Conservation (phyloP, 2,797 vertebrate species). For the Podarcis siculus region DNA sequence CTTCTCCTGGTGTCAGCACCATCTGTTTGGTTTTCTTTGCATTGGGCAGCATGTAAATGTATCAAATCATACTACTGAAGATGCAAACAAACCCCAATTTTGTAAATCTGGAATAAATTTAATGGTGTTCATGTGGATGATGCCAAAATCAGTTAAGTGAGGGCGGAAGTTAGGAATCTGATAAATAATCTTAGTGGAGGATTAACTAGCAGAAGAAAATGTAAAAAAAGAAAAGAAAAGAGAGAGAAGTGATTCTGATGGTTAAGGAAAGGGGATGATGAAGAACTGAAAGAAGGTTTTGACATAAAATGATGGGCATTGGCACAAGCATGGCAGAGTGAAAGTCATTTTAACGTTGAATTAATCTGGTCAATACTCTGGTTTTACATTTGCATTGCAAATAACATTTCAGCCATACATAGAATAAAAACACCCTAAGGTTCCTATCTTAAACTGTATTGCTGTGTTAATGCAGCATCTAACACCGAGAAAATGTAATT, state of each 20-base stretch:
- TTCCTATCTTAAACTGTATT: background rate
- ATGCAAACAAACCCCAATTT: background rate
- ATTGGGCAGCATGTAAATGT: background rate
- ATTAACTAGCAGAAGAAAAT: background rate
- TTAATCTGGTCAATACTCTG: background rate
- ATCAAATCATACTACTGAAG: background rate
- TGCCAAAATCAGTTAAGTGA: background rate
- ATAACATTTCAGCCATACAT: background rate
- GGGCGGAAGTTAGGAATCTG: background rate
- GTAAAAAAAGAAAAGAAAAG: background rate
- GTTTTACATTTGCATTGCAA: background rate
- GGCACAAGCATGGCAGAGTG: too few species aligned
- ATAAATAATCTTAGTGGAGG: background rate
- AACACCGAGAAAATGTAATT: slow-evolving; percentile 5
- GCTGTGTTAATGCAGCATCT: background rate
- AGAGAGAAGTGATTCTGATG: background rate
- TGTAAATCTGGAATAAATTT: background rate
- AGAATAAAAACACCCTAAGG: background rate
- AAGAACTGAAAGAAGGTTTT: too few species aligned
- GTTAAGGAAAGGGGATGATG: background rate
- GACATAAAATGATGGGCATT: too few species aligned
- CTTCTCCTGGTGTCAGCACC: background rate
- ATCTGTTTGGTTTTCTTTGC: background rate
- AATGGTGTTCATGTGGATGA: background rate
- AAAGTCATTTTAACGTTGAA: background rate